Percentiles rank a stretch among this genome's conserved stretches.
These are phyloP conservation scores for Siderastrea radians DNA, from an alignment of 92 coral and sea anemone species.

Conservation along the genomic window DNA sequence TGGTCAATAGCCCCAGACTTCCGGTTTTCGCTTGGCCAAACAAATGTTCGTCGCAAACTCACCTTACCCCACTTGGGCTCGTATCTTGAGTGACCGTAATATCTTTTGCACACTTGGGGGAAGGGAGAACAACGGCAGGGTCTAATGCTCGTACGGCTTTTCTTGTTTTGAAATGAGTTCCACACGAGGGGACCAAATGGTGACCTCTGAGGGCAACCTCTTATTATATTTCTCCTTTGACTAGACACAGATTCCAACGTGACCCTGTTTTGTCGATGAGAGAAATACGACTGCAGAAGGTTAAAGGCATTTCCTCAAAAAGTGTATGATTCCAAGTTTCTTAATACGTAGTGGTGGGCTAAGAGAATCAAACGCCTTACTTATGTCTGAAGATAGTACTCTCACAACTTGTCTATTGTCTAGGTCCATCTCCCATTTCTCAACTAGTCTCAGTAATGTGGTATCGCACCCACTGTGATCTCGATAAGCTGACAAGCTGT, in stretches of 20 bases:
- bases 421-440: background rate
- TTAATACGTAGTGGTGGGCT: background rate
- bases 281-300: background rate
- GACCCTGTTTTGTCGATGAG: no score
- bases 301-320: background rate
- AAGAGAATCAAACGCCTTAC: background rate
- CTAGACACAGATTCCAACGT: background rate
- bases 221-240: background rate
- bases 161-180: slow-evolving; percentile 29
- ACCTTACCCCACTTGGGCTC: no score
- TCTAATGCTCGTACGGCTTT: no score
- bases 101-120: no score
- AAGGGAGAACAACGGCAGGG: no score
- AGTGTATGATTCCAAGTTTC: background rate
- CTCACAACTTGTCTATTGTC: background rate
- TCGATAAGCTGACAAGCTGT: background rate
- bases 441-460: background rate
- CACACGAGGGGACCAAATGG: slow-evolving; percentile 16
- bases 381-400: background rate
- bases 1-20: no score
- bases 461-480: background rate
- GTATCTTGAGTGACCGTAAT: no score
- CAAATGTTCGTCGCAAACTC: no score
- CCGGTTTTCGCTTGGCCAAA: no score
- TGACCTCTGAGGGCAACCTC: background rate